Conservation (phyloP, 2,797 vertebrate species). For the Coreius guichenoti region DNA sequence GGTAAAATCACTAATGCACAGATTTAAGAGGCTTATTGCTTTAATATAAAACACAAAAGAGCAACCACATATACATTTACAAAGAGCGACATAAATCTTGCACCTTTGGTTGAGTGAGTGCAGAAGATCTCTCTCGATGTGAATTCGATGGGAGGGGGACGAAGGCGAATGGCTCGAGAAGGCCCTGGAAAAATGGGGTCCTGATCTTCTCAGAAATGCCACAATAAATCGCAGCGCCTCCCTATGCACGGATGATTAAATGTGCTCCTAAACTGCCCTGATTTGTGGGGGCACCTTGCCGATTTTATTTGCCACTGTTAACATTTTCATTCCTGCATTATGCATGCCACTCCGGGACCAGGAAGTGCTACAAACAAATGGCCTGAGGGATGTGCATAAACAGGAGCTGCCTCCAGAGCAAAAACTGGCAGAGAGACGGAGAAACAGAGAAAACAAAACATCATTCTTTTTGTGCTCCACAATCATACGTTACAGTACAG, state of each 20-base stretch:
- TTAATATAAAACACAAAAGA: conserved; percentile 18
- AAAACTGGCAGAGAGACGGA: conserved; percentile 68
- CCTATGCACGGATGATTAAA: conserved; percentile 83
- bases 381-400: conserved; percentile 80
- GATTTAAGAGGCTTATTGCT: not conserved
- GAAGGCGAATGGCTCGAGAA: conserved; percentile 52
- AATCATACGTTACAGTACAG: conserved; percentile 42
- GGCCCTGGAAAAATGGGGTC: conserved; percentile 75
- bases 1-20: not conserved
- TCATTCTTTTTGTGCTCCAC: conserved; percentile 32
- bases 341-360: conserved; percentile 82
- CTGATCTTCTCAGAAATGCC: conserved; percentile 85
- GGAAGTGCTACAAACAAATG: conserved; percentile 84
- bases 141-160: conserved; percentile 52
- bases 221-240: conserved; percentile 82
- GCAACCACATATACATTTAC: conserved; percentile 7
- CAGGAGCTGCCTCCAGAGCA: conserved; percentile 72
- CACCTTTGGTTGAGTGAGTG: conserved; percentile 1
- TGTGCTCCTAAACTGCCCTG: conserved; percentile 84
- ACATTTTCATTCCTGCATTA: conserved; percentile 87
- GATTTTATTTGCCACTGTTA: conserved; percentile 88
- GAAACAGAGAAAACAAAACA: conserved; percentile 52
- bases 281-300: conserved; percentile 87
- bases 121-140: conserved; percentile 29
- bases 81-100: conserved; percentile 25